Evolutionary conservation across 2,888 invertebrate genomes (phyloP).

Genomic region (Lamellibrachia satsuma): DNA sequence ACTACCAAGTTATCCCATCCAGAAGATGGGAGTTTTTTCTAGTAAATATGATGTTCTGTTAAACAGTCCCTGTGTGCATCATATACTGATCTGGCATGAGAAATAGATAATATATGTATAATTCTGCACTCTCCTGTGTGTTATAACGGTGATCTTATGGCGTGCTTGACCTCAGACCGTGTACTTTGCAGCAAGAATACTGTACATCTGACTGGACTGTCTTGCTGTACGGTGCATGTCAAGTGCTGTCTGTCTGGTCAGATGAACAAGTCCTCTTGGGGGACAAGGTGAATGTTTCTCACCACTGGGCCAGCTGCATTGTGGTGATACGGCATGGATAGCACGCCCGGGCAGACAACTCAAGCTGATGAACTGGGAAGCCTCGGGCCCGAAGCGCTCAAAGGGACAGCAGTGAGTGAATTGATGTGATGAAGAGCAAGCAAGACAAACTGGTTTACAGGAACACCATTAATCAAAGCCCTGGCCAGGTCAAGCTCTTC

Average conservation of each 20-base stretch:
- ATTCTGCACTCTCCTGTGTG: not conserved
- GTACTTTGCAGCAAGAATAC: too few relatives aligned
- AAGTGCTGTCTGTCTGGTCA: not conserved
- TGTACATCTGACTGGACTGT: not conserved
- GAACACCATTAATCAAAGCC: slow-evolving; percentile 9
- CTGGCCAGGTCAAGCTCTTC: not conserved
- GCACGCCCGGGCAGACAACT: not conserved
- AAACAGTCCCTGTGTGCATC: too few relatives aligned
- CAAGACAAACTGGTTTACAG: slow-evolving; percentile 13
- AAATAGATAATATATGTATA: too few relatives aligned
- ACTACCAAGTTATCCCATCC: too few relatives aligned
- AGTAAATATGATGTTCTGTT: too few relatives aligned
- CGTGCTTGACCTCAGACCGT: too few relatives aligned
- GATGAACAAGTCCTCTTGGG: not conserved
- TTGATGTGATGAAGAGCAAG: slow-evolving; percentile 13
- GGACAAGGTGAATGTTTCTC: not conserved
- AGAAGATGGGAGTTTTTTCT: too few relatives aligned
- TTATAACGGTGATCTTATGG: not conserved
- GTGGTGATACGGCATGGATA: not conserved
- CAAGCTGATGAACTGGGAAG: not conserved
- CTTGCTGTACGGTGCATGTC: not conserved
- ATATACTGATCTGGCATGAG: too few relatives aligned
- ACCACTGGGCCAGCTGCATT: not conserved
- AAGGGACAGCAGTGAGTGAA: not conserved
- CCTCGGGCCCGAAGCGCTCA: not conserved